Conservation (phyloP, 2,113 vertebrate species). For the Sitta europaea region DNA sequence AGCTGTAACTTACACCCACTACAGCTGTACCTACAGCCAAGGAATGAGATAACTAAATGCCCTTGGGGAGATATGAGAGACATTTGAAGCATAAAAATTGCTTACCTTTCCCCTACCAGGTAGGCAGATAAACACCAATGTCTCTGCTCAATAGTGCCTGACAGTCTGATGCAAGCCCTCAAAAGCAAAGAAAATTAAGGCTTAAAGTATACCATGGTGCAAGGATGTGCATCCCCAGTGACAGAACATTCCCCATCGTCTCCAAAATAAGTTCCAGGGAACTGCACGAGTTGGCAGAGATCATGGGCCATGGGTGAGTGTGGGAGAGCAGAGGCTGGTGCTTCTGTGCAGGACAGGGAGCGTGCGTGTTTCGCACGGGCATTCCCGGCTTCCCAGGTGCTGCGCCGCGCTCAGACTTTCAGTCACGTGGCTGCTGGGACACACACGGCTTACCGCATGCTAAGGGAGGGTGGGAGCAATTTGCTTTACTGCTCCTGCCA, state of each 20-base stretch:
- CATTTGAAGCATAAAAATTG: slow-evolving; percentile 52
- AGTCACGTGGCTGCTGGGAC: not conserved
- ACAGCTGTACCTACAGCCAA: not conserved
- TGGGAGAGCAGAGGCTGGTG: not conserved
- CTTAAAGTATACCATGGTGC: not conserved
- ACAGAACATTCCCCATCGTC: not conserved
- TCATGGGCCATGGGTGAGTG: rapidly evolving
- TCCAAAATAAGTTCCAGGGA: not conserved
- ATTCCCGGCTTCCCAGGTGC: not conserved
- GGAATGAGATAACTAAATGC: slow-evolving; percentile 1
- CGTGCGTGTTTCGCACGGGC: not conserved
- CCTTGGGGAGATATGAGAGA: slow-evolving; percentile 44
- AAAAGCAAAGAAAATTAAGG: not conserved
- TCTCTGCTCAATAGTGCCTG: not conserved
- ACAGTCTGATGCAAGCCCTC: slow-evolving; percentile 13
- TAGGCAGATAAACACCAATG: slow-evolving; percentile 4
- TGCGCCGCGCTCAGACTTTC: not conserved
- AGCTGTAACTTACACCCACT: slow-evolving; percentile 11
- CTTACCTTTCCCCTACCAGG: slow-evolving; percentile 36
- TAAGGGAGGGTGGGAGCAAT: slow-evolving; percentile 2
- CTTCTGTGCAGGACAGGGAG: not conserved
- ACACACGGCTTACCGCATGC: not conserved
- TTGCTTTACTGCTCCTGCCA: slow-evolving; percentile 19
- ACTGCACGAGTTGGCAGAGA: rapidly evolving
- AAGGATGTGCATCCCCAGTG: not conserved